Evolutionary conservation across 2,113 vertebrate species (phyloP), one percentile per base, ranked within the genome.

Genomic region (Upupa epops): DNA sequence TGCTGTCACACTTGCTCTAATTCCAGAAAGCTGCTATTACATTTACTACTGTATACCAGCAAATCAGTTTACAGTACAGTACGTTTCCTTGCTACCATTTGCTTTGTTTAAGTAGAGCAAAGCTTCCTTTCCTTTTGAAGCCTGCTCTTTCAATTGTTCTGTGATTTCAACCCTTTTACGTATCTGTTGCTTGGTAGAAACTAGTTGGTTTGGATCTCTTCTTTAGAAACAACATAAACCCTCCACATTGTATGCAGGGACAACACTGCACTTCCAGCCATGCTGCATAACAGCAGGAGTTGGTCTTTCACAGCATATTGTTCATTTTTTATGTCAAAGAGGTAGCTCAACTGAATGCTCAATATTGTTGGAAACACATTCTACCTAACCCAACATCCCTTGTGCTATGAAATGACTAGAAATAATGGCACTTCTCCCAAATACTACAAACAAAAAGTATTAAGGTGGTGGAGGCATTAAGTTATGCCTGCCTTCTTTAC

Each of bases 291-390:
- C 21, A 17, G 5, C 34, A 54, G 32, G 4, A 24, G 2, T 5
- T 42, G 13, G 20, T 22, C 22, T 65, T 37, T 28, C 32, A 19
- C 3, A 65, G 31, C 12, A 22, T 10, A 13, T 28, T 20, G 3
- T 36, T 61, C 22, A 45, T 4, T 28, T 54, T 61, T 45, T 45
- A 46, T 58, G 83, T 83, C 26, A 15, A 40, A 24, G 14, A 49
- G n/a, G 10, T 17, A 14, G 3, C 9, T 92, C 78, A 25, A 31
- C 18, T 77, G 40, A 28, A 51, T 73, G 56, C 3, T 10, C 1
- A 6, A 0, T 60, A 9, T 45, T 55, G 11, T 34, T 60, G 26
- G 11, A 34, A 21, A 8, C 0, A 1, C 2, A 1, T 40, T 79
- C 14, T 72, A 8, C 3, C 6, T 56, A 13, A 52, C 4, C 18